These are phyloP conservation scores for Drosophila tropicalis DNA, from an alignment of 1,140 invertebrate genomes.

Conservation along the genomic window DNA sequence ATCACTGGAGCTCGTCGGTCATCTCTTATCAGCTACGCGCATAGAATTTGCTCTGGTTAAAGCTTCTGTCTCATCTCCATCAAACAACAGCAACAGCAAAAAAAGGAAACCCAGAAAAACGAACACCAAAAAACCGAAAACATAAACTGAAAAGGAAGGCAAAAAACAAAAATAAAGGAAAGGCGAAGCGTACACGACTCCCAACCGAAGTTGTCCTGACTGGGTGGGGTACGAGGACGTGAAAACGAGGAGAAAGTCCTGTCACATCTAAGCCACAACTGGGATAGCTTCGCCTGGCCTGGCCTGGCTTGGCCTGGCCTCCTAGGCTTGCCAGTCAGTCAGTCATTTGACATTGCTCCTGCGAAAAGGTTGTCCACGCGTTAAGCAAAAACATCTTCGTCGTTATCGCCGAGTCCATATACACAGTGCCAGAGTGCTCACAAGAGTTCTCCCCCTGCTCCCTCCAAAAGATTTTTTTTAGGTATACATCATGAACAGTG, in stretches of 20 bases:
- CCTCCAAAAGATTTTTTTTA: background rate
- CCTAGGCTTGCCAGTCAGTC: slow-evolving; percentile 47
- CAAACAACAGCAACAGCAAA: slow-evolving; percentile 13
- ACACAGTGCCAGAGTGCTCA: slow-evolving; percentile 23
- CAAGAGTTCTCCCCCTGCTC: slow-evolving; percentile 2
- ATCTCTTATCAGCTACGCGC: slow-evolving; percentile 58
- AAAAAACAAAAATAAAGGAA: slow-evolving; percentile 26
- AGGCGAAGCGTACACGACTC: slow-evolving; percentile 43
- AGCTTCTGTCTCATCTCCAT: slow-evolving; percentile 54
- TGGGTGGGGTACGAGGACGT: slow-evolving; percentile 15
- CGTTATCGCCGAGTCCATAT: slow-evolving; percentile 39
- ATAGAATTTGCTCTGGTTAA: slow-evolving; percentile 73
- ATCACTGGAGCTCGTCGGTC: slow-evolving; percentile 23
- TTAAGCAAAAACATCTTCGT: slow-evolving; percentile 45
- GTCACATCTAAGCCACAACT: slow-evolving; percentile 73
- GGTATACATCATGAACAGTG: slow-evolving; percentile 21
- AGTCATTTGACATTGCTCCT: slow-evolving; percentile 83
- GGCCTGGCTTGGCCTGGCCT: slow-evolving; percentile 37
- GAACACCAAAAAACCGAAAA: background rate
- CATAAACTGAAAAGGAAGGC: background rate
- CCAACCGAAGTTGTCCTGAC: slow-evolving; percentile 53
- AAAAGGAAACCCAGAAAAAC: background rate
- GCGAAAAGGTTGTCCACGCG: slow-evolving; percentile 79
- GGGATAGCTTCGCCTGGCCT: slow-evolving; percentile 61
- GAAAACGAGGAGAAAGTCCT: slow-evolving; percentile 54